Evolutionary conservation across 2,113 vertebrate genomes (phyloP), one percentile per base, ranked within the genome.

Genomic region (Symphodus melops): DNA sequence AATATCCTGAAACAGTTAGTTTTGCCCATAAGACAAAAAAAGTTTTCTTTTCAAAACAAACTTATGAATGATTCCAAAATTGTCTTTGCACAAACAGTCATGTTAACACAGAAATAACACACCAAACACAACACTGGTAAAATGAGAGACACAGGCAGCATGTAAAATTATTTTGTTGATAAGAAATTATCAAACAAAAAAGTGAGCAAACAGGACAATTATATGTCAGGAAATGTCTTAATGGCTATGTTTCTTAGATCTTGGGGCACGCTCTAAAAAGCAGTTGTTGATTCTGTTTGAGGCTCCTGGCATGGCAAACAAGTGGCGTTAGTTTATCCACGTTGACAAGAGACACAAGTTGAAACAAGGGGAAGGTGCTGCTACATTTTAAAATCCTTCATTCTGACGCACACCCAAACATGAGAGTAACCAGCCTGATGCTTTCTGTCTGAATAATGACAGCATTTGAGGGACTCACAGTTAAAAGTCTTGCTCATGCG

Each of bases 401-500:
- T 59, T 55, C 41, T 79, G 88, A 86, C 55, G 25, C 68, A 79
- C 65, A 82, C 69, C 41, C 69, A 75, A 70, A 82, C 75, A 80
- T 69, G 57, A 75, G 64, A 11, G 20, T 58, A 69, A 52, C 20
- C 39, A 2, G 53, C 42, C 55, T 77, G 46, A 63, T 23, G 46
- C 20, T 25, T 16, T 3, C 41, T 2, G 8, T 16, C 53, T 82
- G 70, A 82, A 80, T 88, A 79, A 85, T 86, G 65, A 63, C 77
- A 5, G 19, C 8, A 39, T 69, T 66, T 39, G 42, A 63, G 13
- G 12, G 58, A 71, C 5, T 1, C 46, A 62, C 9, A n/a, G 58
- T 53, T 6, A 25, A 42, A 56, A 76, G 8, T 36, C 28, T 39
- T 0, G 19, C 11, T 28, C 56, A 66, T 44, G 56, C 20, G 28